Base-by-base conservation (phyloP, 1,140 invertebrate species). In the Macrobrachium rosenbergii region DNA sequence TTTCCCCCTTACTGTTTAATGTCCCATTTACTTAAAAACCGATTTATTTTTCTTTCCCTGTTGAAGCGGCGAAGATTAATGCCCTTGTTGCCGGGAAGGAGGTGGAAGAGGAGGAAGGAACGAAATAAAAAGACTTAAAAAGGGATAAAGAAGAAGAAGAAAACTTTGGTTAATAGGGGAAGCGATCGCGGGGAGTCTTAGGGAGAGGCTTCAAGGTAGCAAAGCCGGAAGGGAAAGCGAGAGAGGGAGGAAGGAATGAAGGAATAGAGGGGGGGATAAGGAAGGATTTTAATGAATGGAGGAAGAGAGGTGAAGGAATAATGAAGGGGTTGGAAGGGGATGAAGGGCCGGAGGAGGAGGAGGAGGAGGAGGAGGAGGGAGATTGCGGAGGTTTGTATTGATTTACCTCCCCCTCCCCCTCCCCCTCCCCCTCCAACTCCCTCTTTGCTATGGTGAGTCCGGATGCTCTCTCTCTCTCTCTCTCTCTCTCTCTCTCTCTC, bases 401-500 rank as follows among this genome's bases (percentile, higher is more conserved):
- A 75, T 52, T 21, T 52, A 28, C 72, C 6, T 52, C 17, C 72
- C 17, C 72, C 17, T 52, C 17, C 72, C 5, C 28, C 17, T 23
- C 8, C 72, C n/a, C 45, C 45, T 52, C 45, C 45, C 45, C 45
- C 45, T 28, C 28, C 45, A 16, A 17, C 28, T 75, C 16, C 19
- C 12, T 72, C 21, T 72, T 23, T 72, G 67, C 14, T 23, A 28
- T 23, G 21, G 67, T 19, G 67, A 28, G 67, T 72, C 21, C 37
- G 67, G 21, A 14, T 72, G 14, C 19, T 72, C 67, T 72, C 67
- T 72, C 67, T 72, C 67, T 72, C 67, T 67, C 64, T 67, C 64
- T 67, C 64, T 67, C 64, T 67, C 64, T 67, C 64, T 67, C 64
- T 67, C 64, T 67, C 64, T 67, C 64, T 67, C 64, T 67, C 64